Evolutionary conservation across 2,113 vertebrate species (phyloP).

Genomic region (Orthonyx spaldingii): DNA sequence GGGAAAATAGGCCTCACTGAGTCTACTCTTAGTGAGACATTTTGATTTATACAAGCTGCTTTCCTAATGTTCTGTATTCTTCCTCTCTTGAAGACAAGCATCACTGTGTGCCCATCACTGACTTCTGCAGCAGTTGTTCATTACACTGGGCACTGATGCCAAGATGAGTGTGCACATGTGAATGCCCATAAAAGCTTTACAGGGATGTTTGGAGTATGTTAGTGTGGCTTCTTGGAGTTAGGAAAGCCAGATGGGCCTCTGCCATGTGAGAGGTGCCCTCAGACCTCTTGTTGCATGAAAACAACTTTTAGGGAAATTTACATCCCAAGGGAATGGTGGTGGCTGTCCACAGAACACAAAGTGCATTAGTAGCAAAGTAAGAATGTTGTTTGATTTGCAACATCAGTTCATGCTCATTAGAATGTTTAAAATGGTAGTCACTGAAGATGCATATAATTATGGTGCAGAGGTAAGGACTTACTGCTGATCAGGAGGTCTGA

Average conservation of each 20-base stretch:
- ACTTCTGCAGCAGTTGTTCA: neutral
- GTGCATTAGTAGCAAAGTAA: neutral
- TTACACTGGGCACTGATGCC: neutral
- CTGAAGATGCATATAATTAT: rapidly evolving
- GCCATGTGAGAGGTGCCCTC: neutral
- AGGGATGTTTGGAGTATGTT: rapidly evolving
- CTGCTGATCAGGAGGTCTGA: neutral
- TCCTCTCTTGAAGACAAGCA: neutral
- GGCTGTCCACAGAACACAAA: neutral
- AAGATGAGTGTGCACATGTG: rapidly evolving
- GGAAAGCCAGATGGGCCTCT: neutral
- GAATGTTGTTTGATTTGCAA: neutral
- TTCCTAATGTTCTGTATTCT: neutral
- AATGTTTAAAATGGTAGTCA: neutral
- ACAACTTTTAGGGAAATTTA: neutral
- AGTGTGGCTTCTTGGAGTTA: neutral
- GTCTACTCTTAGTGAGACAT: neutral
- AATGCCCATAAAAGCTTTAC: neutral
- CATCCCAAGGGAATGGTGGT: neutral
- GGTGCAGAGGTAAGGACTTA: neutral
- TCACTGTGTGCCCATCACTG: neutral
- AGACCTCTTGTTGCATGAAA: neutral
- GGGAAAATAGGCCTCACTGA: neutral
- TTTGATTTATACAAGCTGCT: neutral
- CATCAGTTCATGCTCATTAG: neutral